Percentiles rank a stretch among this genome's conserved stretches.
Evolutionary conservation across 2,797 vertebrate genomes (phyloP).

Genomic region (Hapalemur alaotrensis): DNA sequence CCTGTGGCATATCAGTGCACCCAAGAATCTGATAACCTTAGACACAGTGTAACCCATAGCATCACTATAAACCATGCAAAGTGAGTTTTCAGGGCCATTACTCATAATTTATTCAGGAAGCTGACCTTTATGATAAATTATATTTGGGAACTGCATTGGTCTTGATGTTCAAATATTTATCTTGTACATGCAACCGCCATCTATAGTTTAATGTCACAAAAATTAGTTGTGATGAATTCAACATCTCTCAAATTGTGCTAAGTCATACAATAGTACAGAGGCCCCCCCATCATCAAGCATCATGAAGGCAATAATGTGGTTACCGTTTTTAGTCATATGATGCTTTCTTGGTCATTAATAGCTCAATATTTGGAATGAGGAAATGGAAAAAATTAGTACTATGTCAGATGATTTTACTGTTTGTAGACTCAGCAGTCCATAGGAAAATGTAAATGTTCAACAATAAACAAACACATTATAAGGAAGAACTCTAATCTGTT

Average conservation of each 20-base stretch:
- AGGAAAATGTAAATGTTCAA: not conserved
- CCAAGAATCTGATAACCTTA: constrained; percentile 31
- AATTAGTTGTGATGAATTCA: constrained; percentile 57
- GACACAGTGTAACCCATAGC: not conserved
- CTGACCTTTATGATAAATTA: constrained; percentile 59
- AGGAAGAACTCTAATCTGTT: not conserved
- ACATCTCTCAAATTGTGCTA: not conserved
- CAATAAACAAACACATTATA: not conserved
- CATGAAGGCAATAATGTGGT: not conserved
- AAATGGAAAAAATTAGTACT: not conserved
- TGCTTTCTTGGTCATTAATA: constrained; percentile 39
- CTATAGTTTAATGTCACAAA: constrained; percentile 46
- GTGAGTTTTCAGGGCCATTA: constrained; percentile 38
- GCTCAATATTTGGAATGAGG: not conserved
- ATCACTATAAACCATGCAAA: constrained; percentile 44
- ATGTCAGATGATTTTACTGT: not conserved
- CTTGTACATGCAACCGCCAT: constrained; percentile 8
- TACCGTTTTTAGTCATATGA: constrained; percentile 9
- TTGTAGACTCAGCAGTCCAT: not conserved
- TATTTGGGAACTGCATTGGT: constrained; percentile 35
- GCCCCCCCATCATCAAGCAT: not conserved
- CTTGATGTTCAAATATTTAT: constrained; percentile 47
- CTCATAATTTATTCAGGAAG: constrained; percentile 50
- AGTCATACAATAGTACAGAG: not conserved
- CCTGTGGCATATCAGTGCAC: not conserved